phyloP scores from a whole-genome alignment of 2,113 vertebrate species.

The Seriola quinqueradiata region DNA sequence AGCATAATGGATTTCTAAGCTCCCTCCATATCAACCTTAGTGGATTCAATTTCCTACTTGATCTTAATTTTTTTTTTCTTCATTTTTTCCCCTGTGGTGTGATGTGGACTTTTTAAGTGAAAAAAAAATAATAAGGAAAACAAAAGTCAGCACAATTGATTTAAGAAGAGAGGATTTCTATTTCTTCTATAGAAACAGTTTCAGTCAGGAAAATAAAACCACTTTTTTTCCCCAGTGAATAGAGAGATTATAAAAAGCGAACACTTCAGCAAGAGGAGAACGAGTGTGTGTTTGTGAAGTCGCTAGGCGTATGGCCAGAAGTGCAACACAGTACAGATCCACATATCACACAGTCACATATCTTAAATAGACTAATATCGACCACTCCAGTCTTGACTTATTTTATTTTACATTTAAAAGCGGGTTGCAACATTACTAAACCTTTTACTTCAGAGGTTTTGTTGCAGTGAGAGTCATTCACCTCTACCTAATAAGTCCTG shows the following conservation, averaged over 20 bases:
- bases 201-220: no score
- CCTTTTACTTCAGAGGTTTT: background rate
- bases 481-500: background rate
- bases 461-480: slow-evolving; percentile 12
- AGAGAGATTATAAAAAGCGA: background rate
- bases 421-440: background rate
- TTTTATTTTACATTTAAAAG: background rate
- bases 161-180: background rate
- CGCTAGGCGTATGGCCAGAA: no score
- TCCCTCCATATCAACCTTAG: background rate
- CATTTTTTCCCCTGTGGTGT: background rate
- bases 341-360: no score
- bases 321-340: background rate
- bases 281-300: no score
- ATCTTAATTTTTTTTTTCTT: background rate
- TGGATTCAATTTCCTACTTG: background rate
- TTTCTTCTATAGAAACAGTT: background rate
- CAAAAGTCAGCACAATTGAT: background rate
- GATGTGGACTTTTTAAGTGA: background rate
- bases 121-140: background rate
- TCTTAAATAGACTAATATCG: background rate
- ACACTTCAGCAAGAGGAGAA: no score
- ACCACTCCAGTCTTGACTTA: background rate
- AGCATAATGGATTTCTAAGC: background rate
- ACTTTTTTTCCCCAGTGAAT: background rate